phyloP scores from a whole-genome alignment of 92 coral and sea anemone species.

The Paragorgia papillata region DNA sequence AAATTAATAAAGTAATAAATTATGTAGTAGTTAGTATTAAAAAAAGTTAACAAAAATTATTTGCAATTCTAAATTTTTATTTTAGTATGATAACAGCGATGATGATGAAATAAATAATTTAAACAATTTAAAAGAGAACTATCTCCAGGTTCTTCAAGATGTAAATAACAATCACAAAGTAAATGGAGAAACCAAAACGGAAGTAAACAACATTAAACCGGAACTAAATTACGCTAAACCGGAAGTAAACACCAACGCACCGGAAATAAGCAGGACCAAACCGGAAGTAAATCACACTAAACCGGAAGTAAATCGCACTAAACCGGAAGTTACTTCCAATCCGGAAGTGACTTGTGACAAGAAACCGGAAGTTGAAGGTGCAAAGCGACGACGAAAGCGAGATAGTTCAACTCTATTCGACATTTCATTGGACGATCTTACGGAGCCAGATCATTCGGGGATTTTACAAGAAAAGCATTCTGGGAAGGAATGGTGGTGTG shows the following conservation, averaged over 20 bases:
- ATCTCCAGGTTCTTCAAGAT: conserved; percentile 19
- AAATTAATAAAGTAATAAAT: neutral
- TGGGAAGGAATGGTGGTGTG: conserved; percentile 95
- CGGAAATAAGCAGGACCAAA: neutral
- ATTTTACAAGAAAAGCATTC: conserved; percentile 85
- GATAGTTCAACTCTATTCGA: conserved; percentile 97
- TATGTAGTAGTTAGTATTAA: too few relatives aligned
- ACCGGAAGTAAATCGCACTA: conserved; percentile 9
- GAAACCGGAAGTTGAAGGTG: conserved; percentile 4
- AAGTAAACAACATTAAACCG: neutral
- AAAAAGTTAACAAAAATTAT: too few relatives aligned
- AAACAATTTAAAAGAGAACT: conserved; percentile 20
- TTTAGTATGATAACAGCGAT: conserved; percentile 25
- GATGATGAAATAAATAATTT: conserved; percentile 11
- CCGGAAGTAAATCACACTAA: neutral
- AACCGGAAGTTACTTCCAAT: neutral
- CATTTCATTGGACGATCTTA: conserved; percentile 82
- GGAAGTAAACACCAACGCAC: neutral
- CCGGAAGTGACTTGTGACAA: neutral
- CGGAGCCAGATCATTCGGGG: conserved; percentile 92
- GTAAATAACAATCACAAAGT: neutral
- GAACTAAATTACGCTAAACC: conserved; percentile 1
- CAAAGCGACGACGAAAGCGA: conserved; percentile 86
- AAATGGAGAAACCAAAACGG: neutral
- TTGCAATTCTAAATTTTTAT: conserved; percentile 7